Evolutionary conservation across 1,140 invertebrate genomes (phyloP), one percentile per base, ranked within the genome.

Genomic region (Rhyacophila brunnea): DNA sequence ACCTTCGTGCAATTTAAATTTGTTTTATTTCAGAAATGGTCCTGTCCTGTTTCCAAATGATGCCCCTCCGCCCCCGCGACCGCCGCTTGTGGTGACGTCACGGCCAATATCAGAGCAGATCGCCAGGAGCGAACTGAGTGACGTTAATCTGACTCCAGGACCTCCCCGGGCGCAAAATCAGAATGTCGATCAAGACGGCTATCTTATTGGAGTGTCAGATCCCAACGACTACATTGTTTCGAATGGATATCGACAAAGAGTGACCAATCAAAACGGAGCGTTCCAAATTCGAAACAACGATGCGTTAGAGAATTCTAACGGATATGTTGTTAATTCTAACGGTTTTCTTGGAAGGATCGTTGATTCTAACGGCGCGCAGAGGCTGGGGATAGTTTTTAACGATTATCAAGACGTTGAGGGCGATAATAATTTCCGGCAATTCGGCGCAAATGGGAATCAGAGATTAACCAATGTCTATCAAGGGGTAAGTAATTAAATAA

Each of bases 31-130:
- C 68, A 78, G 76, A 57, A 67, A 76, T 68, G 75, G 77, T 1
- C 77, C 77, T 56, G 72, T 79, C 0, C 50, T 79, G 0, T 79
- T 79, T 55, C 77, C 77, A 0, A 74, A 71, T 46, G 67, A 74
- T 34, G 63, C 58, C 0, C 67, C 71, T 0, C 71, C 71, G 1
- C 64, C 72, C 0, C 72, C 74, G 0, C 59, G 66, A 1, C 65
- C 65, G 0, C 75, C 73, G 0, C 61, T 79, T 2, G 69, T 77
- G n/a, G 75, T 77, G 0, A 79, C 77, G 2, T 70, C 74, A 0
- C 53, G 74, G 35, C 75, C 77, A 0, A 63, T 75, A 3, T 19
- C 64, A 3, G 73, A 77, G 46, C 48, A 58, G 28, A 73, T 77
- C 14, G 68, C 70, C 2, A 69, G 71, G n/a, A 73, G 69, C 18